Evolutionary conservation across 2,888 invertebrate genomes (phyloP), one percentile per base, ranked within the genome.

Genomic region (Agrilus biguttatus): DNA sequence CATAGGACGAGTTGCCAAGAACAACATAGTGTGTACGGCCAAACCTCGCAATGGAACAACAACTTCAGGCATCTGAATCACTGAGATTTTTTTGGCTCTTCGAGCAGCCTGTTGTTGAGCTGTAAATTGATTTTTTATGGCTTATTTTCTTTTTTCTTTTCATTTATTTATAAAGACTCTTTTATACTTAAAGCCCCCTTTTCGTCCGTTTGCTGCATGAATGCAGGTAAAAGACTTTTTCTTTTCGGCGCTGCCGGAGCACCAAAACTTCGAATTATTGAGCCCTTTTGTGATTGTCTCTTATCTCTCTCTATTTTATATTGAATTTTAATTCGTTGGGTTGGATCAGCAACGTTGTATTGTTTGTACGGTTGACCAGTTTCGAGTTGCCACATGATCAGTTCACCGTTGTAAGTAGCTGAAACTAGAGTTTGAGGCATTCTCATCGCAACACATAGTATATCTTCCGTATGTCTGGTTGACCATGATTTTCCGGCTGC

Each of bases 331-430:
- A 77, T 73, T 44, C 73, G 69, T 47, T 68, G 60, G 50, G 66
- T 71, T 5, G 77, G 77, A 54, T 75, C 70, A 48, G 70, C 70
- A 49, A 75, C 75, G 43, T 61, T 59, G 49, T 60, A 65, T 43
- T 61, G 59, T 47, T 62, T 66, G 45, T 80, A 83, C 0, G 83
- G 78, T 59, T 85, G 82, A 0, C 85, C 85, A 0, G 86, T 87
- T 65, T 87, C 85, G 43, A 87, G 66, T 50, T 80, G 77, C 88
- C 89, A 89, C 50, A 90, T 71, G 19, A 88, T 69, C 39, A 90
- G 69, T 62, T 86, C 84, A 0, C 89, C 89, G 52, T 78, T 80
- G 61, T 83, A 83, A 10, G 81, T 79, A 49, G 76, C 74, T 2
- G 89, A 88, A 35, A 78, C 86, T 23, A 90, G 63, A 14, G 81